Evolutionary conservation across 2,797 vertebrate species (phyloP).

Genomic region (Syndactyla subalaris): DNA sequence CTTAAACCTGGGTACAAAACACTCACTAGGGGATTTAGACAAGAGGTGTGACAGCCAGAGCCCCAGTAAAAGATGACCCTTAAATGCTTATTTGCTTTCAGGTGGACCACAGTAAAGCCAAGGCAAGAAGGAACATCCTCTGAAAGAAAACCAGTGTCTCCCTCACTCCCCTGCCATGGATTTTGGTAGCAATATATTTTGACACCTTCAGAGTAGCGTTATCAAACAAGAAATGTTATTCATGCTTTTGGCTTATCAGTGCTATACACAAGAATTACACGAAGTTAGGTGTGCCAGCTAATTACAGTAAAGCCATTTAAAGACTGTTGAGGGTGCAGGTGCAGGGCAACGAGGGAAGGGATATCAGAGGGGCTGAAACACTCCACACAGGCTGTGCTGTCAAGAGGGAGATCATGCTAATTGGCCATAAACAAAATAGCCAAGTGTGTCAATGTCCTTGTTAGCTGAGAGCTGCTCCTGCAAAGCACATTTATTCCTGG

Average conservation of each 20-base stretch:
- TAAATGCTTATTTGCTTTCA: neutral
- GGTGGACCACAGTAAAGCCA: neutral
- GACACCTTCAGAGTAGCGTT: accelerated
- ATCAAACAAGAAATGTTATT: neutral
- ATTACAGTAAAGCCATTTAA: neutral
- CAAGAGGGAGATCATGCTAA: neutral
- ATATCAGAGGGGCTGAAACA: neutral
- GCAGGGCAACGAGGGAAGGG: neutral
- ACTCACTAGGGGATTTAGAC: neutral
- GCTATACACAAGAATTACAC: neutral
- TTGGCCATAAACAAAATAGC: neutral
- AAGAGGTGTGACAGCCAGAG: neutral
- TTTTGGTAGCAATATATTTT: neutral
- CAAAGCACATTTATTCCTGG: neutral
- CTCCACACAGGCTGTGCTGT: neutral
- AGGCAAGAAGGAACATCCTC: neutral
- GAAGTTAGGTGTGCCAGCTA: neutral
- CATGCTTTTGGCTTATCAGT: neutral
- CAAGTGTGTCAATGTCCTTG: neutral
- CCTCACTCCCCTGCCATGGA: accelerated
- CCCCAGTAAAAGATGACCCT: neutral
- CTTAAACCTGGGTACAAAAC: neutral
- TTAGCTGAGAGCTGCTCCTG: neutral
- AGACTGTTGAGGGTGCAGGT: neutral
- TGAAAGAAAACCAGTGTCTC: neutral